Conservation (phyloP, 2,888 invertebrate genomes). For the Cylindroiulus punctatus region DNA sequence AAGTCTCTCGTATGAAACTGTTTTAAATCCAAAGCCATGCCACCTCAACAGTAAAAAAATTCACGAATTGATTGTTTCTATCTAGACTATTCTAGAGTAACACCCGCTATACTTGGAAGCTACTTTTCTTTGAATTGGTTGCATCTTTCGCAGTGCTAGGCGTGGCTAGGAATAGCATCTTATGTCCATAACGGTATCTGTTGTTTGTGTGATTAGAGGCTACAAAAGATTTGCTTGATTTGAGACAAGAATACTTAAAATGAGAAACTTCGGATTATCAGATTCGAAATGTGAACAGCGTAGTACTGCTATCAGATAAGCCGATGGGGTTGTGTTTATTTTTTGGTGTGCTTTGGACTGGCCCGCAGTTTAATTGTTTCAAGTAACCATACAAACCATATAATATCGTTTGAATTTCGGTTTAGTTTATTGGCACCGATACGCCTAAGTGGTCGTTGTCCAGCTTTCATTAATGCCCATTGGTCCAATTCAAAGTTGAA, state of each 20-base stretch:
- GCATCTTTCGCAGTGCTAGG: neutral
- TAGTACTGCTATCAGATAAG: too few species aligned
- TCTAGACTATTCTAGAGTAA: neutral
- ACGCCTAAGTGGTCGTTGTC: constrained; percentile 42
- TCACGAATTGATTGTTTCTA: neutral
- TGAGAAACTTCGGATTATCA: too few species aligned
- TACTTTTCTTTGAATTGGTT: neutral
- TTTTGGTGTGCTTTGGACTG: neutral
- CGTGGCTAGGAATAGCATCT: too few species aligned
- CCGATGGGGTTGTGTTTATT: neutral
- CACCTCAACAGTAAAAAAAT: constrained; percentile 6
- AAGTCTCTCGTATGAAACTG: neutral
- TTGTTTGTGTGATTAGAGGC: too few species aligned
- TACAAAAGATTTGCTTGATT: too few species aligned
- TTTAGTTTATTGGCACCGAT: constrained; percentile 33
- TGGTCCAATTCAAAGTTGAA: constrained; percentile 40
- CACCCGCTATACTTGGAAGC: neutral
- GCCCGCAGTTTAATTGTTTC: neutral
- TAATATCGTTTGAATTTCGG: constrained; percentile 13
- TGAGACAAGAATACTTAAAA: too few species aligned
- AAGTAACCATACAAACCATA: neutral
- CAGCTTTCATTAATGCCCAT: constrained; percentile 45
- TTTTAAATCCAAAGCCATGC: neutral
- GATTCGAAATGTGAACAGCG: too few species aligned
- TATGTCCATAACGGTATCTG: too few species aligned